Conservation (phyloP, 2,888 invertebrate genomes). For the Suillia variegata region DNA sequence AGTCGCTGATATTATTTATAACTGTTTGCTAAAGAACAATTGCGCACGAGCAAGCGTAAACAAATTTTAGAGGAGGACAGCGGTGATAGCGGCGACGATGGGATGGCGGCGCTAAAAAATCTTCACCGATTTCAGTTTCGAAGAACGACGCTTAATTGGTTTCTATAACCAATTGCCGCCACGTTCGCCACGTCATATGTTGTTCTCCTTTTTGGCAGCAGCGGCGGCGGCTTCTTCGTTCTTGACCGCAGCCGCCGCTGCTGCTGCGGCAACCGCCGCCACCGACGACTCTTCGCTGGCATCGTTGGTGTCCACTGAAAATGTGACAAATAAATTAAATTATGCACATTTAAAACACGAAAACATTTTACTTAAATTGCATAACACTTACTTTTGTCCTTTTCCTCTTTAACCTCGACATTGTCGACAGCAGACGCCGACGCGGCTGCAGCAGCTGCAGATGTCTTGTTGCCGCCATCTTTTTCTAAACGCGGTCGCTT, state of each 20-base stretch:
- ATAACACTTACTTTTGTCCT: conserved; percentile 68
- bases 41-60: no score
- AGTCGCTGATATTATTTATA: no score
- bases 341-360: no score
- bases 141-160: conserved; percentile 57
- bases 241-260: conserved; percentile 38
- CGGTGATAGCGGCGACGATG: no score
- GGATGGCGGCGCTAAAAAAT: conserved; percentile 42
- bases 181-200: conserved; percentile 58
- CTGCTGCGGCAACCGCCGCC: conserved; percentile 29
- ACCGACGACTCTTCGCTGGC: conserved; percentile 50
- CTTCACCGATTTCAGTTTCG: conserved; percentile 54
- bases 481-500: conserved; percentile 79
- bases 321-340: background rate
- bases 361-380: background rate
- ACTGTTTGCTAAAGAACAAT: no score
- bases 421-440: conserved; percentile 35
- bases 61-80: no score
- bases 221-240: conserved; percentile 32
- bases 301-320: conserved; percentile 69
- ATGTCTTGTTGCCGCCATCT: conserved; percentile 54
- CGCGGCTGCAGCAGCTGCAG: conserved; percentile 34
- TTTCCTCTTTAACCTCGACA: conserved; percentile 65
- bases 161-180: conserved; percentile 58
- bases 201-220: conserved; percentile 55